Evolutionary conservation across 2,797 vertebrate genomes (phyloP).

Genomic region (Clarias pachynema): DNA sequence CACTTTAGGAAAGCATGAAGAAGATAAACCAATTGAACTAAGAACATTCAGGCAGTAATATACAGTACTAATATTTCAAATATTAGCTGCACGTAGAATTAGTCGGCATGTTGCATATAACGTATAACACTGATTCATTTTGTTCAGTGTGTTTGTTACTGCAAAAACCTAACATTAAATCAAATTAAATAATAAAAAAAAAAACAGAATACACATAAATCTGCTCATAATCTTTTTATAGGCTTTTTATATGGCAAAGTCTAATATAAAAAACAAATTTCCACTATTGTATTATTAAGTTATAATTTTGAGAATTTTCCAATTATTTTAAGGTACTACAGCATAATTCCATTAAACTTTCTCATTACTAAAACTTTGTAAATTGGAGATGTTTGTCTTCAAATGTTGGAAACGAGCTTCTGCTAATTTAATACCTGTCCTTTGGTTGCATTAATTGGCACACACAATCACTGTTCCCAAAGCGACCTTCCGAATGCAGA

Average conservation of each 20-base stretch:
- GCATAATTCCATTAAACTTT: neutral
- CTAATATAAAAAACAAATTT: neutral
- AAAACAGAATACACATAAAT: neutral
- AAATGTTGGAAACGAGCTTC: neutral
- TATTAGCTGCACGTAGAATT: neutral
- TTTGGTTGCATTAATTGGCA: slow-evolving; percentile 17
- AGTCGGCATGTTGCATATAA: too few species aligned
- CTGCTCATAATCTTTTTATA: neutral
- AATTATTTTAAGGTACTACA: neutral
- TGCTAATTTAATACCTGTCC: neutral
- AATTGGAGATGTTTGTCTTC: neutral
- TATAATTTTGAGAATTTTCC: neutral
- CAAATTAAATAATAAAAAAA: neutral
- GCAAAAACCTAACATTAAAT: neutral
- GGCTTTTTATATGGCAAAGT: neutral
- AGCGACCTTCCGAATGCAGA: neutral
- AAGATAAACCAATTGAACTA: neutral
- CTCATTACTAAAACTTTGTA: slow-evolving; percentile 10
- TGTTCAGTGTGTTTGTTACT: neutral
- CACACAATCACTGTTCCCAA: neutral
- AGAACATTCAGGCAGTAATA: neutral
- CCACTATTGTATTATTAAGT: neutral
- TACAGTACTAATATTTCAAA: neutral
- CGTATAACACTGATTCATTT: neutral
- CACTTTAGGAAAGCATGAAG: too few species aligned